Percentiles rank a stretch among this genome's conserved stretches.
Conservation (phyloP, 1,140 invertebrate genomes). For the Ganaspis sp. region DNA sequence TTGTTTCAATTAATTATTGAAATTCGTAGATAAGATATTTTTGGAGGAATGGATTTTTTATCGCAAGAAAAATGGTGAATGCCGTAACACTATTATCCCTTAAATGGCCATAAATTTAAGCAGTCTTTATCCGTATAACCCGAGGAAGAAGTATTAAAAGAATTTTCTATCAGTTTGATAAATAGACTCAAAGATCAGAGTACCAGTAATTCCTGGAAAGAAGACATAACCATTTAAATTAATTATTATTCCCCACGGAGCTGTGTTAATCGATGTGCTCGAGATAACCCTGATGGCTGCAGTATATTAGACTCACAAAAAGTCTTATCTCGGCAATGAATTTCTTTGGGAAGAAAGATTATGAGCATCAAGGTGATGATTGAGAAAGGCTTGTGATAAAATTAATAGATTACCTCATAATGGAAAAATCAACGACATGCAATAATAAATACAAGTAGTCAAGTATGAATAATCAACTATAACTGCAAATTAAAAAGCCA, state of each 20-base stretch:
- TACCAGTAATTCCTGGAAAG: conserved; percentile 1
- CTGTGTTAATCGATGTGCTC: conserved; percentile 58
- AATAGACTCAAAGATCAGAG: neutral
- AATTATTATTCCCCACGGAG: conserved; percentile 58
- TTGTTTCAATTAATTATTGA: neutral
- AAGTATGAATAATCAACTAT: too few species aligned
- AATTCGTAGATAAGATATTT: neutral
- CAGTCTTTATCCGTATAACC: neutral
- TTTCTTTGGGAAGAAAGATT: conserved; percentile 56
- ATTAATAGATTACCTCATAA: neutral
- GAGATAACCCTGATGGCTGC: conserved; percentile 51
- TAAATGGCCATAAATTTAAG: neutral
- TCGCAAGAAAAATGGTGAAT: conserved; percentile 15
- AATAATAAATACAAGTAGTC: too few species aligned
- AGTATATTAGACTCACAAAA: conserved; percentile 63
- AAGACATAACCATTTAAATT: conserved; percentile 51
- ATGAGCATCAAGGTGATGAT: conserved; percentile 34
- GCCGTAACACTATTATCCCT: neutral
- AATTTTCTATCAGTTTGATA: conserved; percentile 28
- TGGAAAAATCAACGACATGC: neutral
- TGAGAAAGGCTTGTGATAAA: conserved; percentile 7
- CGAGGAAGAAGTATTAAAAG: neutral
- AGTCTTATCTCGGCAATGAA: conserved; percentile 59
- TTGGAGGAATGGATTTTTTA: neutral
- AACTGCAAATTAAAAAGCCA: too few species aligned